phyloP scores from a whole-genome alignment of 2,888 invertebrate genomes.

The Microplitis deprimator region DNA sequence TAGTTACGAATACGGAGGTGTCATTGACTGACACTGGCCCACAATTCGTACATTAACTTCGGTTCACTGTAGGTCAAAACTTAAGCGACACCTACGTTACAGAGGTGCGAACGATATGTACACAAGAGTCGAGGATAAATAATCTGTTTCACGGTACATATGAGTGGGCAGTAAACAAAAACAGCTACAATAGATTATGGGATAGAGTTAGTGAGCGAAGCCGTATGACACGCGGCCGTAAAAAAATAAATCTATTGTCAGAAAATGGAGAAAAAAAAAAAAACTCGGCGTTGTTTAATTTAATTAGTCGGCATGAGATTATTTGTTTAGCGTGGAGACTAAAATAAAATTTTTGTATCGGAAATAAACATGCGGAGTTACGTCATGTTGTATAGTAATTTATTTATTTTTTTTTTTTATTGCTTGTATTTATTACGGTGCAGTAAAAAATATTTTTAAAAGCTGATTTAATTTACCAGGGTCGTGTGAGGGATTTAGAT shows the following conservation, averaged over 20 bases:
- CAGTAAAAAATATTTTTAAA: background rate
- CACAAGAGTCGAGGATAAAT: background rate
- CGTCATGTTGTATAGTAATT: background rate
- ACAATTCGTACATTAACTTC: conserved; percentile 62
- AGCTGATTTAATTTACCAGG: background rate
- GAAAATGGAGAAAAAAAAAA: background rate
- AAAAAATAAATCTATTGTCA: background rate
- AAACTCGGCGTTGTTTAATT: background rate
- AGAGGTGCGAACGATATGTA: background rate
- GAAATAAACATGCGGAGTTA: background rate
- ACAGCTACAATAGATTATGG: background rate
- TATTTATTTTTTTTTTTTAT: background rate
- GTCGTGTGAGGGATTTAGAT: background rate
- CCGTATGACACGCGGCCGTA: background rate
- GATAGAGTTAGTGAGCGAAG: background rate
- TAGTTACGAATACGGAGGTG: conserved; percentile 56
- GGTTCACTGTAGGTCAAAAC: conserved; percentile 16
- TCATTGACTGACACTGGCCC: conserved; percentile 66
- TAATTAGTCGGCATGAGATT: background rate
- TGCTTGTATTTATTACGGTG: background rate
- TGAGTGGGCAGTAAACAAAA: background rate
- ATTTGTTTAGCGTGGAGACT: background rate
- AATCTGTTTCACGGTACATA: background rate
- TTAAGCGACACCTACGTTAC: background rate
- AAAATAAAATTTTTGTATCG: background rate